Conservation (phyloP, 2,797 vertebrate genomes). For the Neosilurus hyrtlii region DNA sequence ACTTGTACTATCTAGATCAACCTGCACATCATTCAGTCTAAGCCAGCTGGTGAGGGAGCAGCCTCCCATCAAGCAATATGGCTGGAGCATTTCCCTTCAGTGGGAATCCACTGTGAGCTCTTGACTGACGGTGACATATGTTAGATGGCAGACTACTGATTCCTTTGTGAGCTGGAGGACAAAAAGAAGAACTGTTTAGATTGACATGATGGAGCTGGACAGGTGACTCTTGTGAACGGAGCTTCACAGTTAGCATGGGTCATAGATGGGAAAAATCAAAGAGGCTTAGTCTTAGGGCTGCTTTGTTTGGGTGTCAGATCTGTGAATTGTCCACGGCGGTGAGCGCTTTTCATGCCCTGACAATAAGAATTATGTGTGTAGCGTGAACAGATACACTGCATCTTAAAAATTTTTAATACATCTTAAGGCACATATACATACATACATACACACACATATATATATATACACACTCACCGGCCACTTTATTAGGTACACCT, state of each 20-base stretch:
- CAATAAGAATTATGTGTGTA: neutral
- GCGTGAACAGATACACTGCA: no score
- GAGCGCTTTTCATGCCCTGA: conserved; percentile 9
- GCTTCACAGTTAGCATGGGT: conserved; percentile 26
- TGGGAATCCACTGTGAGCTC: conserved; percentile 6
- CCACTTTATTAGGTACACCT: no score
- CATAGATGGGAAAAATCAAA: conserved; percentile 25
- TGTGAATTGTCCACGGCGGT: conserved; percentile 9
- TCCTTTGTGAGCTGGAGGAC: conserved; percentile 33
- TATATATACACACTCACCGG: no score
- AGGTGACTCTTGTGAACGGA: conserved; percentile 33
- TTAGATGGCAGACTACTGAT: conserved; percentile 7
- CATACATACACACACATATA: no score
- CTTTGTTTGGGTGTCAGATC: conserved; percentile 5
- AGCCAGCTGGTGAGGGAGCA: neutral
- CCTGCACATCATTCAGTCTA: neutral
- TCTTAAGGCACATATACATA: no score
- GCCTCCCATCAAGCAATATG: neutral
- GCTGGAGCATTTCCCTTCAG: conserved; percentile 14
- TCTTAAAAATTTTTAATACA: no score
- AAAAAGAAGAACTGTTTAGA: conserved; percentile 34
- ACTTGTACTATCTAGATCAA: conserved; percentile 4
- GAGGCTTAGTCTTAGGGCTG: neutral
- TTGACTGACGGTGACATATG: conserved; percentile 16
- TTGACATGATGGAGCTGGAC: conserved; percentile 34